Conservation (phyloP, 2,113 vertebrate species). For the Haplochromis burtoni region DNA sequence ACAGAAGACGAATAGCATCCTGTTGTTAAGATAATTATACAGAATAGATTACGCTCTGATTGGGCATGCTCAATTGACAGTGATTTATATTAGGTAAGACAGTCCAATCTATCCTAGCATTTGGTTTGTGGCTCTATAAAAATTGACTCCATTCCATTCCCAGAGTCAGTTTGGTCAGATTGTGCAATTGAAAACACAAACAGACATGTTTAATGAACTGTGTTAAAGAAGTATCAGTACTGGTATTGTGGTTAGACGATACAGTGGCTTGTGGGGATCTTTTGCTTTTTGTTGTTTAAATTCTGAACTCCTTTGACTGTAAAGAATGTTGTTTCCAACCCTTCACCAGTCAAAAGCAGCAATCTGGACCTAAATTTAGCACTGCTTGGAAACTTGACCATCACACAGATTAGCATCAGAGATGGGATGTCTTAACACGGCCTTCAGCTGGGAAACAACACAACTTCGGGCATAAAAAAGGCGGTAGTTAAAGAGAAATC, state of each 20-base stretch:
- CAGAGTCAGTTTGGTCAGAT: not conserved
- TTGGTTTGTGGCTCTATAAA: constrained; percentile 21
- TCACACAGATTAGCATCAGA: constrained; percentile 36
- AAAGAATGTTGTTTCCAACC: not conserved
- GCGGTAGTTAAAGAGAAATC: not conserved
- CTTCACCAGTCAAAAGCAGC: not conserved
- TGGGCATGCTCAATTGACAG: constrained; percentile 25
- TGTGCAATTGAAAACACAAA: not conserved
- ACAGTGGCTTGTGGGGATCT: not conserved
- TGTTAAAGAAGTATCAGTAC: not conserved
- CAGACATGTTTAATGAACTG: not conserved
- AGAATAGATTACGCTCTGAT: constrained; percentile 29
- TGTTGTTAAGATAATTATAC: constrained; percentile 39
- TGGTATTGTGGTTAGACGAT: not conserved
- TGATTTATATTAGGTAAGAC: constrained; percentile 32
- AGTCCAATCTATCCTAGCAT: constrained; percentile 17
- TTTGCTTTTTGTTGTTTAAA: not conserved
- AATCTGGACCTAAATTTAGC: constrained; percentile 33
- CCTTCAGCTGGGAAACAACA: not conserved
- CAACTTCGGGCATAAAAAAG: not conserved
- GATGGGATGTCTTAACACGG: constrained; percentile 24
- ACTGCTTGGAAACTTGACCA: constrained; percentile 22
- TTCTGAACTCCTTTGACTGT: not conserved
- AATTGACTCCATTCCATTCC: not conserved
- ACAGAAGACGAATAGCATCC: constrained; percentile 7